These are phyloP conservation scores for Chloroclystis v-ata DNA, from an alignment of 2,888 invertebrate species.

Conservation along the genomic window DNA sequence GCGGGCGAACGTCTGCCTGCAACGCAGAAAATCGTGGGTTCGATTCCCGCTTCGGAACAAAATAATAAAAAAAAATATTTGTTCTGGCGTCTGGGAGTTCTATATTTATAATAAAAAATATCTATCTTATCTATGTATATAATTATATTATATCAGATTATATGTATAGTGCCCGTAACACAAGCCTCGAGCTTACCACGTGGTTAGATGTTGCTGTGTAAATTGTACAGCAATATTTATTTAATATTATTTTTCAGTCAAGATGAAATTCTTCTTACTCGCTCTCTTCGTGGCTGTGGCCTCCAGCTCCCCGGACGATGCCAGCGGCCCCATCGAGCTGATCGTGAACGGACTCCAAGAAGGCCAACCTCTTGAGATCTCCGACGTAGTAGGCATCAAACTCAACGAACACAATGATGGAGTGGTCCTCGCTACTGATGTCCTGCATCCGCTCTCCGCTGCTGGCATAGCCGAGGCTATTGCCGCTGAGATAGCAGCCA, in stretches of 20 bases:
- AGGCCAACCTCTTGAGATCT: conserved; percentile 48
- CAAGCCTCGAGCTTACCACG: too few species aligned
- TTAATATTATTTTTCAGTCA: conserved; percentile 35
- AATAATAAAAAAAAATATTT: too few species aligned
- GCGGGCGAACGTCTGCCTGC: too few species aligned
- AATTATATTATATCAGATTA: too few species aligned
- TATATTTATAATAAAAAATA: too few species aligned
- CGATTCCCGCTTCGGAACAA: too few species aligned
- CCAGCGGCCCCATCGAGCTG: conserved; percentile 46
- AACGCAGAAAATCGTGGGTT: too few species aligned
- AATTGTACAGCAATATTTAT: too few species aligned
- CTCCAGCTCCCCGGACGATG: conserved; percentile 43
- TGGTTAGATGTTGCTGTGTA: too few species aligned
- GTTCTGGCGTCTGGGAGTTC: too few species aligned
- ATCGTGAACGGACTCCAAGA: conserved; percentile 53
- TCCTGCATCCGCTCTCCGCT: conserved; percentile 50
- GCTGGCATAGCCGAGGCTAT: conserved; percentile 49
- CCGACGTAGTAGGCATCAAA: conserved; percentile 45
- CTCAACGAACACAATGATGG: conserved; percentile 47
- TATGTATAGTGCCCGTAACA: too few species aligned
- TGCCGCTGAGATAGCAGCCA: conserved; percentile 23
- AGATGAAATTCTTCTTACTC: conserved; percentile 55
- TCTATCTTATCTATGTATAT: too few species aligned
- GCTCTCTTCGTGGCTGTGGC: conserved; percentile 51
- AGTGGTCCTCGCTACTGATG: conserved; percentile 38